Percentiles rank a stretch among this genome's conserved stretches.
Conservation (phyloP, 2,113 vertebrate genomes). For the Alces alces region DNA sequence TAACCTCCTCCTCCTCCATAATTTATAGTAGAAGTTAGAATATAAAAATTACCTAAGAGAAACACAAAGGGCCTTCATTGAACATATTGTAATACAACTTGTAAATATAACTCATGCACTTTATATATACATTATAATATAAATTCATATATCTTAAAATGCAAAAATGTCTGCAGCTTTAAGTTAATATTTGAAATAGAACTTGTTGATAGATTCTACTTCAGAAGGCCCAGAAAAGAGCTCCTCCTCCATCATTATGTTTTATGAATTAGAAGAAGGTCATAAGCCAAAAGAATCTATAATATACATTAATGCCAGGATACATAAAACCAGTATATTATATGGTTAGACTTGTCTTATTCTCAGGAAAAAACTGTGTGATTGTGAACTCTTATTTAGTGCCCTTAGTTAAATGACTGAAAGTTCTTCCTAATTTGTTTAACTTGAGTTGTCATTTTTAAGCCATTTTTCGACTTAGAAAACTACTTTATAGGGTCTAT, state of each 20-base stretch:
- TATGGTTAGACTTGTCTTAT: not conserved
- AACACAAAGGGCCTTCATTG: not conserved
- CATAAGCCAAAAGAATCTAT: constrained; percentile 32
- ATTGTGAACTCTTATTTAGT: constrained; percentile 22
- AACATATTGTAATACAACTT: not conserved
- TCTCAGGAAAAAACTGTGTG: constrained; percentile 23
- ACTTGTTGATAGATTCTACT: not conserved
- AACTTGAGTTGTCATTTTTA: not conserved
- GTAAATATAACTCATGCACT: not conserved
- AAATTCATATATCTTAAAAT: not conserved
- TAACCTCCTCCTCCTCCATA: rapidly evolving
- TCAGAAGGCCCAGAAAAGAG: not conserved
- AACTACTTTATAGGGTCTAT: not conserved
- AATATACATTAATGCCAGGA: not conserved
- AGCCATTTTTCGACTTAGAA: not conserved
- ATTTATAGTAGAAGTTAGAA: not conserved
- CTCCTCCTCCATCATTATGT: not conserved
- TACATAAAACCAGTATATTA: constrained; percentile 21
- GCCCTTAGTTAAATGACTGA: not conserved
- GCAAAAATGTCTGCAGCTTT: not conserved
- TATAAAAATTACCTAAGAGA: not conserved
- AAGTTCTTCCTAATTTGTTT: constrained; percentile 34
- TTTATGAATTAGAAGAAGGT: constrained; percentile 22
- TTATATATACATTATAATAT: not conserved
- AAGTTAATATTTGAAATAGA: not conserved